A percentile compares a stretch with the other conserved stretches of the same genome.
Evolutionary conservation across 2,888 invertebrate genomes (phyloP).

Genomic region (Pantelozetes paolii): DNA sequence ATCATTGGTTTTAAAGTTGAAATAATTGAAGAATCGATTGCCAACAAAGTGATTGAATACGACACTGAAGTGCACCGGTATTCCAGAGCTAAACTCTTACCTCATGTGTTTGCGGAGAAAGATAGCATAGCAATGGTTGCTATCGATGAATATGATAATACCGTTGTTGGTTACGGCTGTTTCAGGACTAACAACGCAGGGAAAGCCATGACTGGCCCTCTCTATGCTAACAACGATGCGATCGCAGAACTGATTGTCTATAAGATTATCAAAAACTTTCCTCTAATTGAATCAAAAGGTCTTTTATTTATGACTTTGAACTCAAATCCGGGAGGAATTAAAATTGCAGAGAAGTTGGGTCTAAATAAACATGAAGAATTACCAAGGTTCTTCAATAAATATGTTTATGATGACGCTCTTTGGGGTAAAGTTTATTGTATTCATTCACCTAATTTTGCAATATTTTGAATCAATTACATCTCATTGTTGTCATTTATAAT

Average conservation of each 20-base stretch:
- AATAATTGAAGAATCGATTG: conserved; percentile 14
- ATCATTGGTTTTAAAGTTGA: conserved; percentile 1
- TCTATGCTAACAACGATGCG: conserved; percentile 44
- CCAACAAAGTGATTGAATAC: conserved; percentile 29
- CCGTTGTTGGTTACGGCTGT: conserved; percentile 43
- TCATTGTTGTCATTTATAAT: not conserved
- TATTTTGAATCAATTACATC: conserved; percentile 43
- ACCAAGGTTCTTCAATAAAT: conserved; percentile 43
- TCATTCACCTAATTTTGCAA: conserved; percentile 47
- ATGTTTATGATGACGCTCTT: conserved; percentile 41
- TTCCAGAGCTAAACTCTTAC: conserved; percentile 35
- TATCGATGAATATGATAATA: conserved; percentile 37
- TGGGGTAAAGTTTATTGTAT: conserved; percentile 46
- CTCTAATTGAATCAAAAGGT: conserved; percentile 32
- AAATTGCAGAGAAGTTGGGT: conserved; percentile 45
- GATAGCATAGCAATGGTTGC: conserved; percentile 41
- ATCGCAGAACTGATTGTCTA: conserved; percentile 43
- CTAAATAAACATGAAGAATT: conserved; percentile 42
- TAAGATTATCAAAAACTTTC: conserved; percentile 41
- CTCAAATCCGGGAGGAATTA: conserved; percentile 43
- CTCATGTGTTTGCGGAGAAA: conserved; percentile 30
- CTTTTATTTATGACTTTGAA: conserved; percentile 44
- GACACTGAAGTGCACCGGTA: conserved; percentile 38
- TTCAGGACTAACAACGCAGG: conserved; percentile 44
- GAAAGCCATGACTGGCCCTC: conserved; percentile 44